These are phyloP conservation scores for Meda fulgida DNA, from an alignment of 2,797 vertebrate species.

Conservation along the genomic window DNA sequence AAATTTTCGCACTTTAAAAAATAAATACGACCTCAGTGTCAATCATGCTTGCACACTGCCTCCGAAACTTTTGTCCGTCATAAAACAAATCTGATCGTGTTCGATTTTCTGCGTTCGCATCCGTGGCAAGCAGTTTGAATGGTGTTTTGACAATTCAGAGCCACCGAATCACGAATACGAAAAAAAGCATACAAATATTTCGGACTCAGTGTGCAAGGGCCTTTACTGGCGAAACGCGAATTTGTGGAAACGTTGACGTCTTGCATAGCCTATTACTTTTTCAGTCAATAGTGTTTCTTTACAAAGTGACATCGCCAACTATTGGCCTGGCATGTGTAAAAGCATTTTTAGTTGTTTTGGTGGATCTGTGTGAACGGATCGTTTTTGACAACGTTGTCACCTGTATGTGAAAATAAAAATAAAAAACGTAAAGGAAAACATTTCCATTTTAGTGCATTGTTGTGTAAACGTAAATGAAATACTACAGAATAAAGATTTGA, in stretches of 20 bases:
- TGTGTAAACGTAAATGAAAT: not conserved
- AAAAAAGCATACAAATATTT: too few relatives aligned
- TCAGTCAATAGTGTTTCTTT: not conserved
- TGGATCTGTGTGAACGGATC: not conserved
- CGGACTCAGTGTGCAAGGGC: too few relatives aligned
- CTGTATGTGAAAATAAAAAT: not conserved
- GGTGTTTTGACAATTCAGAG: too few relatives aligned
- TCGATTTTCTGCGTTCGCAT: too few relatives aligned
- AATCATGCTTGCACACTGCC: too few relatives aligned
- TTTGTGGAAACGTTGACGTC: not conserved
- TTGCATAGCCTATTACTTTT: accelerated
- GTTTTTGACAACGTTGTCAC: not conserved
- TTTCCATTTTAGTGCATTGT: not conserved
- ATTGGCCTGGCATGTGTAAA: not conserved
- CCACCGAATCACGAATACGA: too few relatives aligned
- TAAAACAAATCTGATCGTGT: too few relatives aligned
- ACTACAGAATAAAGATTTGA: constrained; percentile 75
- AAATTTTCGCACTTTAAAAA: too few relatives aligned
- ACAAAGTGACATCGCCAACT: not conserved
- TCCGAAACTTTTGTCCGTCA: too few relatives aligned
- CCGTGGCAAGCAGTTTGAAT: too few relatives aligned
- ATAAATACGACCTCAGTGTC: too few relatives aligned
- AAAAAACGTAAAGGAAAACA: not conserved
- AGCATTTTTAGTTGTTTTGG: not conserved
- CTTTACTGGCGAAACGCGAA: not conserved